Evolutionary conservation across 2,113 vertebrate genomes (phyloP).

Genomic region (Larimichthys polyactis): DNA sequence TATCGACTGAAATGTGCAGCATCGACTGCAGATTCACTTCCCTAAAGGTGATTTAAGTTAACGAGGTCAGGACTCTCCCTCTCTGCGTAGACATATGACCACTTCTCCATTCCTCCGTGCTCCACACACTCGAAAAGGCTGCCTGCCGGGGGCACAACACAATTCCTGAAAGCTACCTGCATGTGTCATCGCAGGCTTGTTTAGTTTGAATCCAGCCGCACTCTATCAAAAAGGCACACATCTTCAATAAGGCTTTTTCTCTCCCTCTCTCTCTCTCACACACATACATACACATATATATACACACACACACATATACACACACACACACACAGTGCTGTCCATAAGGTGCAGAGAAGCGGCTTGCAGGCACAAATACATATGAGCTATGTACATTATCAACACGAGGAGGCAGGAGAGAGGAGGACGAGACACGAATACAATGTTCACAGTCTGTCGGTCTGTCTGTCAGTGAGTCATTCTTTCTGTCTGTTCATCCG

Average conservation of each 20-base stretch:
- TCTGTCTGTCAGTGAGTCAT: constrained; percentile 2
- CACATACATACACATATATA: neutral
- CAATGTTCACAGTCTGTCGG: constrained; percentile 53
- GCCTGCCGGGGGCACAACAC: too few species aligned
- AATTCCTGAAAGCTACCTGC: neutral
- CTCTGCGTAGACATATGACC: neutral
- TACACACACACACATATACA: constrained; percentile 16
- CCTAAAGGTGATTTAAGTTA: neutral
- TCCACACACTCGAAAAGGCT: neutral
- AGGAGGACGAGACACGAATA: neutral
- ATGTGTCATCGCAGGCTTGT: constrained; percentile 22
- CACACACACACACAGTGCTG: constrained; percentile 41
- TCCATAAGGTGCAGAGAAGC: constrained; percentile 82
- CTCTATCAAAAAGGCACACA: constrained; percentile 49
- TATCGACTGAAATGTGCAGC: neutral
- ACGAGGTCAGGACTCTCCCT: neutral
- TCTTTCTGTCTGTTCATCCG: constrained; percentile 2
- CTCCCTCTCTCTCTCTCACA: neutral
- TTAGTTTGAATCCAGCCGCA: constrained; percentile 36
- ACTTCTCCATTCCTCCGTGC: neutral
- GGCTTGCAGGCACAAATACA: constrained; percentile 55
- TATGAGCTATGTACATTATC: constrained; percentile 68
- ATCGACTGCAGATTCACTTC: neutral
- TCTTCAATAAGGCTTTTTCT: constrained; percentile 26
- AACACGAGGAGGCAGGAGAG: constrained; percentile 42